Conservation (phyloP, 1,140 invertebrate species). For the Caenorhabditis briggsae region DNA sequence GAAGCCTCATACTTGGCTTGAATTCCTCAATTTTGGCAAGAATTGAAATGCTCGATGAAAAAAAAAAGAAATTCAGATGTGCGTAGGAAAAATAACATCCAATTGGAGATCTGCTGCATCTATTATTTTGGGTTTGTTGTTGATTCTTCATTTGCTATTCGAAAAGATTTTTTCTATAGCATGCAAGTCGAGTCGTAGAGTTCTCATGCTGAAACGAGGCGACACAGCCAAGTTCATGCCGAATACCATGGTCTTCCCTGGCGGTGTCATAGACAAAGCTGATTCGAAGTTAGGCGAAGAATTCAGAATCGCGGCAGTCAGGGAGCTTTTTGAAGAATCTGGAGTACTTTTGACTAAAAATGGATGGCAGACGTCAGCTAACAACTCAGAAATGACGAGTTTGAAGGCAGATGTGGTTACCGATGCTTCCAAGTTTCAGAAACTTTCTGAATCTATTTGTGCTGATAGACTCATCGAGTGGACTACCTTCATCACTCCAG, state of each 20-base stretch:
- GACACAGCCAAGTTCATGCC: constrained; percentile 64
- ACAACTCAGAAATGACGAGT: constrained; percentile 13
- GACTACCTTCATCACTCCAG: constrained; percentile 57
- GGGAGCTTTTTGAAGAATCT: constrained; percentile 65
- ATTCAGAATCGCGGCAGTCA: constrained; percentile 30
- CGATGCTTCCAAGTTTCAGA: constrained; percentile 50
- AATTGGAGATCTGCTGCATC: constrained; percentile 51
- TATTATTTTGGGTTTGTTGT: constrained; percentile 38
- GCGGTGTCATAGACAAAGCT: constrained; percentile 59
- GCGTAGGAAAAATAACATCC: background rate
- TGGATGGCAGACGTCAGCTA: constrained; percentile 43
- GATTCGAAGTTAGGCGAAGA: constrained; percentile 37
- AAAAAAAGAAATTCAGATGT: constrained; percentile 9
- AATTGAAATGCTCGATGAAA: background rate
- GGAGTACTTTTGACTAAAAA: constrained; percentile 57
- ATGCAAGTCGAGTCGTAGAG: constrained; percentile 43
- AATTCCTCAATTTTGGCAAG: background rate
- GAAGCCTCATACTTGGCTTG: constrained; percentile 4
- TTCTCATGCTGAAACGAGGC: constrained; percentile 61
- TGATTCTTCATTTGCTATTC: too few species aligned
- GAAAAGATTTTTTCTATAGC: constrained; percentile 11
- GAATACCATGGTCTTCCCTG: constrained; percentile 63
- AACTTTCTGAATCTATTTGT: constrained; percentile 1
- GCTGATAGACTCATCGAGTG: constrained; percentile 42
- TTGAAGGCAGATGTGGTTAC: constrained; percentile 23